These are phyloP conservation scores for Arctopsyche grandis DNA, from an alignment of 1,140 invertebrate genomes.

Conservation along the genomic window DNA sequence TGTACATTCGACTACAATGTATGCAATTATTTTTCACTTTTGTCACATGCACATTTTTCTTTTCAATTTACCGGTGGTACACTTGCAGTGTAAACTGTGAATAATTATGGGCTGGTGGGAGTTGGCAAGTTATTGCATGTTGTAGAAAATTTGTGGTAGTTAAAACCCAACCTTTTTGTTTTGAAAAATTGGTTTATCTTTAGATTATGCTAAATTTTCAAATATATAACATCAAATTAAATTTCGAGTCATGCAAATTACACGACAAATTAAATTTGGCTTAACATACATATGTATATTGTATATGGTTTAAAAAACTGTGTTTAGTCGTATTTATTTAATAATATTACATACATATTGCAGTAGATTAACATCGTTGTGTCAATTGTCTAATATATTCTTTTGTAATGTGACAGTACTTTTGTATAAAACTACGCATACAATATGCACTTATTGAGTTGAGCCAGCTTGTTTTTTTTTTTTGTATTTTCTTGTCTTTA, in stretches of 20 bases:
- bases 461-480: slow-evolving; percentile 12
- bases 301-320: not conserved
- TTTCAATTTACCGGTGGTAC: too few species aligned
- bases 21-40: not conserved
- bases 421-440: not conserved
- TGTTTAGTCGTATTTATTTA: not conserved
- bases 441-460: not conserved
- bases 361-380: too few species aligned
- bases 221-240: not conserved
- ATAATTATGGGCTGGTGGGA: too few species aligned
- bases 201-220: not conserved
- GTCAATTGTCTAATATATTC: too few species aligned
- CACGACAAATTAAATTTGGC: too few species aligned
- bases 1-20: not conserved
- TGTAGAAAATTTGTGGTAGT: too few species aligned
- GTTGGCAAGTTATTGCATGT: too few species aligned
- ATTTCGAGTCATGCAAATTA: too few species aligned
- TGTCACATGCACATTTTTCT: not conserved
- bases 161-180: not conserved
- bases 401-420: too few species aligned
- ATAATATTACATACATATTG: too few species aligned
- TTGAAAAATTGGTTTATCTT: not conserved
- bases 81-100: too few species aligned
- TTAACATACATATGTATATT: too few species aligned
- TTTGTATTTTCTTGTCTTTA: not conserved